Base-by-base conservation (phyloP, 2,797 vertebrate genomes). In the Coluber constrictor region DNA sequence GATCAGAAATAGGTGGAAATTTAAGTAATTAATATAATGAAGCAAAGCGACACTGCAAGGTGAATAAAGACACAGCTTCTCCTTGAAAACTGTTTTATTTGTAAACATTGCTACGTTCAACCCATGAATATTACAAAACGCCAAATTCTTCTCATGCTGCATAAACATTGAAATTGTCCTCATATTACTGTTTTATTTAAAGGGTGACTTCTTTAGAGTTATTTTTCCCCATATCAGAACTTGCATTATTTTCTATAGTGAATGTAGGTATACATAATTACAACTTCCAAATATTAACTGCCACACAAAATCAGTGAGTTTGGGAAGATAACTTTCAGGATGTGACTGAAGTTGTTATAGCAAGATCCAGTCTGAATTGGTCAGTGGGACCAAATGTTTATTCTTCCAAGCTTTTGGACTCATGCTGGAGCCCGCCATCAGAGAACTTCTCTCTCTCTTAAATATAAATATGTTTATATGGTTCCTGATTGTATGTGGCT, bases 11-110 rank as follows among this genome's bases (percentile, higher is more conserved):
- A 63, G 1, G 91, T 91, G n/a, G 27, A 70, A 95, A 94, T 86
- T 93, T n/a, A 88, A 94, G 12, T 90, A 94, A 95, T 92, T 86
- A 94, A 59, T 59, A 88, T 59, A 94, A 70, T 93, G 93, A 94
- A 51, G 13, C 32, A 79, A 37, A 79, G 32, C 37, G 23, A 43
- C 18, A 11, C 74, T 79, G 37, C 74, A 79, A 43, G 18, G 18
- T 79, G 9, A 43, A 43, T 79, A 79, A 79, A 79, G 74, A 23
- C n/a, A 74, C 3, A 79, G 74, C 18, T 79, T 43, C 74, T 79
- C 74, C 70, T 79, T 74, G 66, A 74, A 74, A 74, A 74, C 66
- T 32, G n/a, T 32, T 74, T 74, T 74, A 74, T 74, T 74, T 79
- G 74, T 79, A 79, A 79, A 23, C 37, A 43, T 79, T 79, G 70